phyloP scores from a whole-genome alignment of 2,113 vertebrate genomes.

The Sorex araneus region DNA sequence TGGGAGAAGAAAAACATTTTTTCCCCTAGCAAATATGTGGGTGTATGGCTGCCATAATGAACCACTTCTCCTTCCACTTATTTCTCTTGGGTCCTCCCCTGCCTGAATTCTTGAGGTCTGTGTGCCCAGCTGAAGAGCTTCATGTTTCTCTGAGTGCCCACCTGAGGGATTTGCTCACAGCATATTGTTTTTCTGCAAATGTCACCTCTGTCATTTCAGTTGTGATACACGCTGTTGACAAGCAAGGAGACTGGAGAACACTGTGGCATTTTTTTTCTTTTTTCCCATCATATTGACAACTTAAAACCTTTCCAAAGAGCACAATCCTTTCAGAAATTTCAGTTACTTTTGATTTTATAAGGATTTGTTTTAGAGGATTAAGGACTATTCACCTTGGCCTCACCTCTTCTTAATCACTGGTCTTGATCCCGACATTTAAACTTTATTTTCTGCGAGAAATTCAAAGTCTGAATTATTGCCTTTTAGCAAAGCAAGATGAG shows the following conservation, averaged over 20 bases:
- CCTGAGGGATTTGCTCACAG: neutral
- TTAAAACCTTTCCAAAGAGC: constrained; percentile 49
- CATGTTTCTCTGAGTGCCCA: neutral
- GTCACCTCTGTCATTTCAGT: neutral
- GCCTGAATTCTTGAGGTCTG: neutral
- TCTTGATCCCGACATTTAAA: constrained; percentile 53
- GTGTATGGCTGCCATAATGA: neutral
- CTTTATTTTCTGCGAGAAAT: constrained; percentile 47
- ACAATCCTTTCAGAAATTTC: constrained; percentile 30
- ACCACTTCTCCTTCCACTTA: neutral
- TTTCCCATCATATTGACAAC: constrained; percentile 54
- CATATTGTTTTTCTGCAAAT: neutral
- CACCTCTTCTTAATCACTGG: constrained; percentile 11
- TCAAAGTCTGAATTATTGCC: neutral
- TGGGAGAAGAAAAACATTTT: neutral
- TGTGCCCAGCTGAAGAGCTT: neutral
- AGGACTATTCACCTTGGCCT: constrained; percentile 16
- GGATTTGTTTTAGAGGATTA: constrained; percentile 58
- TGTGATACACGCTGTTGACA: constrained; percentile 11
- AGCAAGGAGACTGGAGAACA: neutral
- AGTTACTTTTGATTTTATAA: constrained; percentile 32
- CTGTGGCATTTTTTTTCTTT: constrained; percentile 4
- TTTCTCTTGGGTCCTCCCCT: fast-evolving
- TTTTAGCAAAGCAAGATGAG: constrained; percentile 33
- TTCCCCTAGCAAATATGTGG: neutral